A percentile compares a stretch with the other conserved stretches of the same genome.
phyloP scores from a whole-genome alignment of 2,113 vertebrate genomes.

The Protobothrops flavoviridis region DNA sequence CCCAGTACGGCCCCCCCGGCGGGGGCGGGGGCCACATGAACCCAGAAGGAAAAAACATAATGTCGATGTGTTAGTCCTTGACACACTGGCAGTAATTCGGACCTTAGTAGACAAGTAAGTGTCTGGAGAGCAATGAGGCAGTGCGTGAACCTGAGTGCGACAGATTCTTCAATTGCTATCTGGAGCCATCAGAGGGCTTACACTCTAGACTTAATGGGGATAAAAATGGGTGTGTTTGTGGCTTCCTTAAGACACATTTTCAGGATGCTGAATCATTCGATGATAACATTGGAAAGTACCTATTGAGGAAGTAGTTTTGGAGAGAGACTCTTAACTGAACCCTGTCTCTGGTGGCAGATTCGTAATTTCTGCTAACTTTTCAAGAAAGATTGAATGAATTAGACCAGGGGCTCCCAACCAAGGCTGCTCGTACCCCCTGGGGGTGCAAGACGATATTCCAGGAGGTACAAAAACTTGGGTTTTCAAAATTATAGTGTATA shows the following conservation, averaged over 20 bases:
- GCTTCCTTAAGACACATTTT: background rate
- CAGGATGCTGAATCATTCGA: background rate
- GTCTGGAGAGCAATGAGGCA: slow-evolving; percentile 31
- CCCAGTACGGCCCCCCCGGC: slow-evolving; percentile 89
- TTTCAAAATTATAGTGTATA: no score
- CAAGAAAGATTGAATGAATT: background rate
- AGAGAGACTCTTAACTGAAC: background rate
- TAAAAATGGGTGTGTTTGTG: background rate
- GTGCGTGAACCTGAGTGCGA: slow-evolving; percentile 26
- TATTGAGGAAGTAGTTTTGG: background rate
- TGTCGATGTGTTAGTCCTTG: slow-evolving; percentile 94
- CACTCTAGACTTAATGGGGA: no score
- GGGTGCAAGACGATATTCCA: no score
- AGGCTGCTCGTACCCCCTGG: no score
- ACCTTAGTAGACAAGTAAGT: slow-evolving; percentile 99
- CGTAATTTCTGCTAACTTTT: background rate
- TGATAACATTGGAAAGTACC: background rate
- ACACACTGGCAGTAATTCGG: slow-evolving; percentile 96
- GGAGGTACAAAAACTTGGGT: no score
- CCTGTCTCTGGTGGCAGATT: background rate
- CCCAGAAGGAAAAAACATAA: slow-evolving; percentile 97
- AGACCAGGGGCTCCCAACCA: background rate
- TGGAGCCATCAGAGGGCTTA: background rate
- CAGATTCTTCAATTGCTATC: background rate
- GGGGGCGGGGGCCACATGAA: slow-evolving; percentile 93